Evolutionary conservation across 2,797 vertebrate genomes (phyloP).

Genomic region (Phaenicophaeus curvirostris): DNA sequence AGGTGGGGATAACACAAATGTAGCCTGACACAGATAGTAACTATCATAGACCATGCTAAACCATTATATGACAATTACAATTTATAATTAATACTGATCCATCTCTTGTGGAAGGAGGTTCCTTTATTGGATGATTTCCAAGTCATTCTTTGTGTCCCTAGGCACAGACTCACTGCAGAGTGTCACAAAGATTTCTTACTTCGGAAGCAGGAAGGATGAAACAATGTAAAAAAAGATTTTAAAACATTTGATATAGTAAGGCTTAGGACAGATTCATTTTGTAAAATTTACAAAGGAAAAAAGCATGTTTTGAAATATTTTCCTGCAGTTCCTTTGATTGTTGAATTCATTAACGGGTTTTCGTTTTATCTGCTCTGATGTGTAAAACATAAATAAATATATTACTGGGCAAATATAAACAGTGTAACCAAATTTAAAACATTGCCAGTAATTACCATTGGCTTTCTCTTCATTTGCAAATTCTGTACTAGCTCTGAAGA

Average conservation of each 20-base stretch:
- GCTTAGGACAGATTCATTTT: neutral
- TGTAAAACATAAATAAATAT: neutral
- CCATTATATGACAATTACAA: neutral
- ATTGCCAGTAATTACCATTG: neutral
- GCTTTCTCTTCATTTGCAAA: neutral
- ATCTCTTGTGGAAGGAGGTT: neutral
- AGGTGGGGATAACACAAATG: neutral
- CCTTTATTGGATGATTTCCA: slow-evolving; percentile 25
- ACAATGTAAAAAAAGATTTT: neutral
- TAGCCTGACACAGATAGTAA: neutral
- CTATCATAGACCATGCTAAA: neutral
- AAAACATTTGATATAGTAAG: neutral
- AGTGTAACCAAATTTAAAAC: neutral
- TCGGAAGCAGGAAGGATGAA: slow-evolving; percentile 23
- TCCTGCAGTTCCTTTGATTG: neutral
- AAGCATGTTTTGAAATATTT: neutral
- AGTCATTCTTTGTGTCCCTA: neutral
- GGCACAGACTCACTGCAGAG: neutral
- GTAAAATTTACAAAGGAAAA: neutral
- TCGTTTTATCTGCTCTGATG: slow-evolving; percentile 13
- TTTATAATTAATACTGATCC: slow-evolving; percentile 37
- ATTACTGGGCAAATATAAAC: neutral
- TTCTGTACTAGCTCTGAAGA: neutral
- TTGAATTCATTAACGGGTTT: neutral
- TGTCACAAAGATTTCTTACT: slow-evolving; percentile 10